Conservation (phyloP, 1,140 invertebrate species). For the Phenacoccus solenopsis region DNA sequence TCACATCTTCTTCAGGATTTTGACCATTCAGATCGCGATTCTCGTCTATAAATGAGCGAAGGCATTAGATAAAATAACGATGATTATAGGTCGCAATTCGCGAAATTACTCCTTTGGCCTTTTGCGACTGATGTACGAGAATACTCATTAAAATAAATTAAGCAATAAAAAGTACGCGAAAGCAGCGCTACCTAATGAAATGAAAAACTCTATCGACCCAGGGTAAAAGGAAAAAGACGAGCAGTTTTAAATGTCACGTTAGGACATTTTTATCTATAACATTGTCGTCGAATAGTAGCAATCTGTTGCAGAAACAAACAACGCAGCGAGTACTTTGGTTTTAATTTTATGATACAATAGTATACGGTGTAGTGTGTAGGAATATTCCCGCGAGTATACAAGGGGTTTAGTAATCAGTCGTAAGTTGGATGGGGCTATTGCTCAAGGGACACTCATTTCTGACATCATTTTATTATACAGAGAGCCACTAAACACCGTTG, state of each 20-base stretch:
- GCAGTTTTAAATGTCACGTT: neutral
- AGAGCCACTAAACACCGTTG: constrained; percentile 13
- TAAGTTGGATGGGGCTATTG: neutral
- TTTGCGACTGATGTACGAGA: neutral
- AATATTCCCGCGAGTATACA: neutral
- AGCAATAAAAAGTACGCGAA: neutral
- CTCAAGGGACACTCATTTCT: constrained; percentile 8
- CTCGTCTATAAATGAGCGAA: constrained; percentile 52
- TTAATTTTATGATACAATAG: constrained; percentile 5
- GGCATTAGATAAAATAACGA: constrained; percentile 18
- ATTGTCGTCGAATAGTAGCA: constrained; percentile 4
- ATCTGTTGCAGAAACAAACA: constrained; percentile 13
- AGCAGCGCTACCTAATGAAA: neutral
- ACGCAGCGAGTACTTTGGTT: constrained; percentile 4
- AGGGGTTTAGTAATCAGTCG: constrained; percentile 5
- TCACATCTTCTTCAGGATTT: constrained; percentile 63
- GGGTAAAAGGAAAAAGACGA: neutral
- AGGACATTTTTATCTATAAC: constrained; percentile 9
- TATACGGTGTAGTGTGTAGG: neutral
- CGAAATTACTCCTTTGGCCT: neutral
- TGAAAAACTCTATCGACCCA: neutral
- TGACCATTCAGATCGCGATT: constrained; percentile 65
- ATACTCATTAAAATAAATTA: neutral
- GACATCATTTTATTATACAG: constrained; percentile 12
- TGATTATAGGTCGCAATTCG: too few species aligned